A percentile compares a stretch with the other conserved stretches of the same genome.
Evolutionary conservation across 2,888 invertebrate genomes (phyloP).

Genomic region (Megaustenia siamemsis): DNA sequence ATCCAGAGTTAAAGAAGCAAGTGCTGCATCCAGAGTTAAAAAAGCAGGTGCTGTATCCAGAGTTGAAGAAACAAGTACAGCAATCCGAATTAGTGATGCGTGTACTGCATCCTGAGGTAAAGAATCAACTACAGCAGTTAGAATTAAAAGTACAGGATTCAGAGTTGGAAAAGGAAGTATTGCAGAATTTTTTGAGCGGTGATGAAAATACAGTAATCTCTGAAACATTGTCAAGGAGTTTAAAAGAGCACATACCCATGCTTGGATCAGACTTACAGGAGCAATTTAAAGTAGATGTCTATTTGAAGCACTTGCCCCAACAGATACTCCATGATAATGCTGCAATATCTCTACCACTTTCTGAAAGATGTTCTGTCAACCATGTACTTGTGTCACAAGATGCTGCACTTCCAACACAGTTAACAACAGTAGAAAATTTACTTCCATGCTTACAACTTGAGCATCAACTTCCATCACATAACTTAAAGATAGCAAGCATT

Average conservation of each 20-base stretch:
- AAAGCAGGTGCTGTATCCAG: too few species aligned
- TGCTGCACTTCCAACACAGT: neutral
- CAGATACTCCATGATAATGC: neutral
- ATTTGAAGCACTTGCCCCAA: neutral
- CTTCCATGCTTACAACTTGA: neutral
- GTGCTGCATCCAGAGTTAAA: too few species aligned
- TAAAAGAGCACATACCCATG: neutral
- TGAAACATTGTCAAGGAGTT: neutral
- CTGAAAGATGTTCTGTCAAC: neutral
- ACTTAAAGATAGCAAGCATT: neutral
- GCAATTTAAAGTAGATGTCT: neutral
- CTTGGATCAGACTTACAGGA: neutral
- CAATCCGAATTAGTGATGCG: too few species aligned
- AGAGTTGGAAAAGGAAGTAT: neutral
- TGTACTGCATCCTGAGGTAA: too few species aligned
- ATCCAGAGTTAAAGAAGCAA: too few species aligned
- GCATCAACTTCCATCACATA: neutral
- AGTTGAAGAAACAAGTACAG: too few species aligned
- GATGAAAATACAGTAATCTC: neutral
- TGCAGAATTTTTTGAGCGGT: neutral
- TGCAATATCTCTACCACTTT: neutral
- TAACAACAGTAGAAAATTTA: neutral
- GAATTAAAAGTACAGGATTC: too few species aligned
- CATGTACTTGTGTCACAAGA: neutral
- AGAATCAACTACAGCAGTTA: too few species aligned